Conservation (phyloP, 1,140 invertebrate genomes). For the Sinella curviseta region DNA sequence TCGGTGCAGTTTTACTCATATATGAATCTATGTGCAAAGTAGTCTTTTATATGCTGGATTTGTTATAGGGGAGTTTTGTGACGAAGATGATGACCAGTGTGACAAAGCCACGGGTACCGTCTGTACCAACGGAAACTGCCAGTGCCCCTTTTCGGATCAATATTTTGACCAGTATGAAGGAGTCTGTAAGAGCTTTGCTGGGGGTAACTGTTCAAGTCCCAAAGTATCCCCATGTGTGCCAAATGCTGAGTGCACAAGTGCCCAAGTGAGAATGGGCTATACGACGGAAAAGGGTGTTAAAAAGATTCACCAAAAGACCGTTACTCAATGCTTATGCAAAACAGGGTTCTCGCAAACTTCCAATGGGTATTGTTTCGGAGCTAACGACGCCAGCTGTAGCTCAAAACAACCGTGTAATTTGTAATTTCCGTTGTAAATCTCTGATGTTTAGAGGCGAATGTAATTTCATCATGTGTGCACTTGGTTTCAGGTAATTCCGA, state of each 20-base stretch:
- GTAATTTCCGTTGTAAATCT: too few relatives aligned
- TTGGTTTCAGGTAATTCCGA: too few relatives aligned
- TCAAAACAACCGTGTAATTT: conserved; percentile 21
- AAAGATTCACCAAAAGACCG: conserved; percentile 34
- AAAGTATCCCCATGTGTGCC: conserved; percentile 23
- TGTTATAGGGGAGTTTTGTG: conserved; percentile 27
- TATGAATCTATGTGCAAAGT: too few relatives aligned
- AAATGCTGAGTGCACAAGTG: conserved; percentile 31
- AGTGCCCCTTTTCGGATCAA: conserved; percentile 30
- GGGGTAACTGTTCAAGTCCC: conserved; percentile 31
- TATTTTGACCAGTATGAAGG: conserved; percentile 32
- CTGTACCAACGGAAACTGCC: conserved; percentile 34
- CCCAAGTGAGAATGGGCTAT: conserved; percentile 29
- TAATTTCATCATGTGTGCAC: too few relatives aligned
- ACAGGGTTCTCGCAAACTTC: conserved; percentile 28
- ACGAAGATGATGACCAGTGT: conserved; percentile 25
- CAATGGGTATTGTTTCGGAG: conserved; percentile 30
- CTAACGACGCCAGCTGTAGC: neutral
- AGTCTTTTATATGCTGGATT: neutral
- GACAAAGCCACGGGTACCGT: conserved; percentile 25
- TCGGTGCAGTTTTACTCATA: too few relatives aligned
- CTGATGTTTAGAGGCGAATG: too few relatives aligned
- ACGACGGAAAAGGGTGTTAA: conserved; percentile 33
- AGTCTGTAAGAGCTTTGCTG: conserved; percentile 31
- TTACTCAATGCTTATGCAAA: conserved; percentile 37